Conservation (phyloP, 2,113 vertebrate species). For the Trochalopteron elliotii region DNA sequence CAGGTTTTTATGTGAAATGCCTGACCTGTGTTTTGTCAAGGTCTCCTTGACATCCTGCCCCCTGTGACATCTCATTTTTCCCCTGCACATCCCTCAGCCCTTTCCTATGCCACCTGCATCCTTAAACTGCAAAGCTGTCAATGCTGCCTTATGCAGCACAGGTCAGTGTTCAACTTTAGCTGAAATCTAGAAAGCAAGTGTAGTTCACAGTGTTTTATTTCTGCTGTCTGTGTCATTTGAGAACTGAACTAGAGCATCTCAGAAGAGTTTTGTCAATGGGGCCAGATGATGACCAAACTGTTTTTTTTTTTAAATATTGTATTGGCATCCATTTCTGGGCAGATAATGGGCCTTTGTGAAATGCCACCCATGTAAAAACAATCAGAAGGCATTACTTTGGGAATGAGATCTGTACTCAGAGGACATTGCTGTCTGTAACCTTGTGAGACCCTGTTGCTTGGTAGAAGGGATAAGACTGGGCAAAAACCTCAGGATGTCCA, state of each 20-base stretch:
- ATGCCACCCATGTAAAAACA: background rate
- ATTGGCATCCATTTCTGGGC: background rate
- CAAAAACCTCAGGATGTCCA: background rate
- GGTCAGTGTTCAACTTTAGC: background rate
- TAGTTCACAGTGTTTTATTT: background rate
- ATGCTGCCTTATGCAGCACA: background rate
- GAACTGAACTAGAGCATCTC: background rate
- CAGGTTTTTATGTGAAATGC: background rate
- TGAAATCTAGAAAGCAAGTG: background rate
- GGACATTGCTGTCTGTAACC: background rate
- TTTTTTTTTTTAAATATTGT: background rate
- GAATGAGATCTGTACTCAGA: background rate
- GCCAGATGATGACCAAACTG: background rate
- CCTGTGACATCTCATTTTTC: accelerated
- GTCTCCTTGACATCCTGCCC: background rate
- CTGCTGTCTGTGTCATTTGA: background rate
- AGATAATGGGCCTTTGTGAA: background rate
- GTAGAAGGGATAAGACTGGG: background rate
- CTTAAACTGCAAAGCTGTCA: background rate
- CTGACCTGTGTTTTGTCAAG: background rate
- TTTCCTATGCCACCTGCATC: background rate
- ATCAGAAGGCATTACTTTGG: background rate
- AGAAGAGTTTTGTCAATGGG: background rate
- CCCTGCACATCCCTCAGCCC: background rate
- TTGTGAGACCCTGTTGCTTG: background rate